phyloP scores from a whole-genome alignment of 2,797 vertebrate species.

The Ispidina picta region DNA sequence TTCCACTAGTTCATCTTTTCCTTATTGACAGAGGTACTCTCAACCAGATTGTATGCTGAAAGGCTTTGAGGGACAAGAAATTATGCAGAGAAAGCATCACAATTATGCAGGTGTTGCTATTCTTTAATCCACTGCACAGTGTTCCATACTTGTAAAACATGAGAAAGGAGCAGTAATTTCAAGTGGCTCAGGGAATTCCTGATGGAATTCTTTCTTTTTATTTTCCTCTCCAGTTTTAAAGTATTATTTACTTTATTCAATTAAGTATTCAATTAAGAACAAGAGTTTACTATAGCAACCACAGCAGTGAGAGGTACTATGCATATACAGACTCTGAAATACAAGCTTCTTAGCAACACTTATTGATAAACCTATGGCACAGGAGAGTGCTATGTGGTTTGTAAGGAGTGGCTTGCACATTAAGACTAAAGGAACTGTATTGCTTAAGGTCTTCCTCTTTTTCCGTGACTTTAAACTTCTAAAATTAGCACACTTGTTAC shows the following conservation, averaged over 20 bases:
- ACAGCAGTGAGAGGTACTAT: constrained; percentile 51
- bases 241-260: constrained; percentile 70
- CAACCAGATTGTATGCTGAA: not conserved
- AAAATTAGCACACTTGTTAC: not conserved
- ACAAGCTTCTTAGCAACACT: constrained; percentile 64
- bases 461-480: not conserved
- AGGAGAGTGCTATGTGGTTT: not conserved
- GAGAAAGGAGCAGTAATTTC: constrained; percentile 59
- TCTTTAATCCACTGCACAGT: not conserved
- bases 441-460: not conserved
- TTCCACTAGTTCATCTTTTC: not conserved
- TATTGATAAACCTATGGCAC: constrained; percentile 58
- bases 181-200: constrained; percentile 51
- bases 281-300: constrained; percentile 74
- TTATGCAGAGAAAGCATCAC: not conserved
- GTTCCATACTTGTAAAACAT: constrained; percentile 1
- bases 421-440: not conserved
- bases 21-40: not conserved
- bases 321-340: constrained; percentile 45
- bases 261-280: constrained; percentile 68
- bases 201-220: constrained; percentile 29
- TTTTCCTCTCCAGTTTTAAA: constrained; percentile 54
- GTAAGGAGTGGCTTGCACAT: not conserved
- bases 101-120: constrained; percentile 34
- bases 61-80: not conserved